Evolutionary conservation across 2,888 invertebrate species (phyloP), one percentile per base, ranked within the genome.

Genomic region (Hirtodrosophila alboralis): DNA sequence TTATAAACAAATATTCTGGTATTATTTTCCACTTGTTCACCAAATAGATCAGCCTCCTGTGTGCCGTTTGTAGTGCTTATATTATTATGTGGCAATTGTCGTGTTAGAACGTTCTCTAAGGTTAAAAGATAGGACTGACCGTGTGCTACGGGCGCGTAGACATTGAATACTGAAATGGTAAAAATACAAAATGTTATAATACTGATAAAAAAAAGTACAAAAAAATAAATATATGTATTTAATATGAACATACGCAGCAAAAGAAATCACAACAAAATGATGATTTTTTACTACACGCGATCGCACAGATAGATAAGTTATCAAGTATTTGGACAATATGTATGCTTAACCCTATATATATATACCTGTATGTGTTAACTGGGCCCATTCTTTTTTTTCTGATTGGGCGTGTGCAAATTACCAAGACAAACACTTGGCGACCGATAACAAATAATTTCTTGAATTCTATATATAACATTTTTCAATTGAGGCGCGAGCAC

Each of bases 101-200:
- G 68, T 1, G 64, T 23, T 2, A 84, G 63, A 38, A 62, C 70
- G 62, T 84, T 73, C 49, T 84, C 80, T 54, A 79, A 38, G 4
- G 80, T 69, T 4, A 81, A 58, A 40, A 87, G 58, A 74, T 86
- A 86, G 37, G 87, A 83, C 56, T 90, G 89, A 13, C 84, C 88
- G 60, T 85, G 70, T 66, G 80, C 71, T 53, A 78, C 67, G 40
- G 78, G 65, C 75, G 84, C 68, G 62, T 65, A 77, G 70, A 75
- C 83, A 68, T 81, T 77, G 71, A 89, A 76, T 67, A 89, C 90
- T 90, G 88, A 79, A 89, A 89, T 73, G 75, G 63, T 40, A 37
- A 10, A 40, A 53, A 52, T 30, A 43, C n/a, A 51, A 57, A 54
- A 44, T 33, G 14, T 47, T 59, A 44, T 60, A 67, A n/a, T 30